phyloP scores from a whole-genome alignment of 2,113 vertebrate species.

The Paradisaea rubra region DNA sequence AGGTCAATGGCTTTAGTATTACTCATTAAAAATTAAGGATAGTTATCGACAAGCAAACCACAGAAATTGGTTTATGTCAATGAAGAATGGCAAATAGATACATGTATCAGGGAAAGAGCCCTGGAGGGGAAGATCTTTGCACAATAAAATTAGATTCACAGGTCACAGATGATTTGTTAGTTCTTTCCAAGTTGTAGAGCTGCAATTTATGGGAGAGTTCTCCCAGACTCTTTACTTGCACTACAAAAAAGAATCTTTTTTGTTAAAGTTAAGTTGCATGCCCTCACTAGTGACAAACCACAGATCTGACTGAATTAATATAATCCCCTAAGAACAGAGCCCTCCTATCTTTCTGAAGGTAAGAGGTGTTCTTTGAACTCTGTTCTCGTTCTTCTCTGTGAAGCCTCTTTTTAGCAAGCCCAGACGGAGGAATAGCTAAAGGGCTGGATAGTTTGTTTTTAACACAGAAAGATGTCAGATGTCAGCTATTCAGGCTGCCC shows the following conservation, averaged over 20 bases:
- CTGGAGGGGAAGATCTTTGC: neutral
- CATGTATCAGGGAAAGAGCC: neutral
- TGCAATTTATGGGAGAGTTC: neutral
- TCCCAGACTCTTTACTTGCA: neutral
- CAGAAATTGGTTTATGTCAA: neutral
- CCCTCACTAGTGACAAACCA: neutral
- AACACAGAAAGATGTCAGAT: neutral
- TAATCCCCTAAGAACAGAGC: neutral
- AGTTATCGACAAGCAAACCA: neutral
- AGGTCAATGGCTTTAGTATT: neutral
- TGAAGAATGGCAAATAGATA: constrained; percentile 4
- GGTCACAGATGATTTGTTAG: constrained; percentile 5
- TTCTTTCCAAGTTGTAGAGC: neutral
- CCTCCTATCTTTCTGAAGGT: neutral
- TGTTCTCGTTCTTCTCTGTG: neutral
- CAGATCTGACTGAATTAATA: neutral
- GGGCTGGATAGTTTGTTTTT: neutral
- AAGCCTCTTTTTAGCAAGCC: neutral
- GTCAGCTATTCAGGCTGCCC: neutral
- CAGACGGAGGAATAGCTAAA: neutral
- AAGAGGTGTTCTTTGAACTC: neutral
- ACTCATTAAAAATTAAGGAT: neutral
- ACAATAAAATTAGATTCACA: constrained; percentile 40
- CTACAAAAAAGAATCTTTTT: neutral
- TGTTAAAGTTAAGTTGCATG: neutral